A percentile compares a stretch with the other conserved stretches of the same genome.
Evolutionary conservation across 2,113 vertebrate genomes (phyloP).

Genomic region (Psephotus haematonotus): DNA sequence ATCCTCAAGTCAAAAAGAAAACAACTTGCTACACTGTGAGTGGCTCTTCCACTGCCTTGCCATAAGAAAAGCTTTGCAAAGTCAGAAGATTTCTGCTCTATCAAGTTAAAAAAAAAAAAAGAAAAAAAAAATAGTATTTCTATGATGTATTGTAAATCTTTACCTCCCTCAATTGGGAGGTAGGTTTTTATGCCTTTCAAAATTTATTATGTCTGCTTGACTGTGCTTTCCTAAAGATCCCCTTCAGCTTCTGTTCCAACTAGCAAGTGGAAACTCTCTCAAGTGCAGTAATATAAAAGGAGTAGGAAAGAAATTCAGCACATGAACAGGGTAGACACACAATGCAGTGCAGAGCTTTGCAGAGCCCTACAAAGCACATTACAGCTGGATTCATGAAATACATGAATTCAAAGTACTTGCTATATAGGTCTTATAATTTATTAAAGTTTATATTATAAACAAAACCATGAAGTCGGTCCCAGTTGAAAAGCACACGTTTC

Average conservation of each 20-base stretch:
- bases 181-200: slow-evolving; percentile 46
- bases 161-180: slow-evolving; percentile 57
- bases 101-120: not conserved
- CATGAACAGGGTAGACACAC: slow-evolving; percentile 11
- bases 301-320: slow-evolving; percentile 42
- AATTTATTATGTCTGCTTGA: slow-evolving; percentile 45
- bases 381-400: not conserved
- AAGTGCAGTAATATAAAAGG: slow-evolving; percentile 44
- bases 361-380: slow-evolving; percentile 18
- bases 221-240: slow-evolving; percentile 58
- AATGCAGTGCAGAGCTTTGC: not conserved
- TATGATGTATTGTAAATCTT: slow-evolving; percentile 40
- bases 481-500: not conserved
- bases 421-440: slow-evolving; percentile 37
- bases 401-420: not conserved
- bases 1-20: slow-evolving; percentile 34
- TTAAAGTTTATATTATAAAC: slow-evolving; percentile 48
- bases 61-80: slow-evolving; percentile 12
- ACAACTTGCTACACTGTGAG: not conserved
- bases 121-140: not conserved
- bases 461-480: not conserved
- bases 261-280: slow-evolving; percentile 38
- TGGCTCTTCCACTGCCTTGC: not conserved
- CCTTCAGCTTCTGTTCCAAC: slow-evolving; percentile 57
- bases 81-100: not conserved